A percentile compares a stretch with the other conserved stretches of the same genome.
Evolutionary conservation across 1,140 invertebrate species (phyloP).

Genomic region (Gonatopus flavifemur): DNA sequence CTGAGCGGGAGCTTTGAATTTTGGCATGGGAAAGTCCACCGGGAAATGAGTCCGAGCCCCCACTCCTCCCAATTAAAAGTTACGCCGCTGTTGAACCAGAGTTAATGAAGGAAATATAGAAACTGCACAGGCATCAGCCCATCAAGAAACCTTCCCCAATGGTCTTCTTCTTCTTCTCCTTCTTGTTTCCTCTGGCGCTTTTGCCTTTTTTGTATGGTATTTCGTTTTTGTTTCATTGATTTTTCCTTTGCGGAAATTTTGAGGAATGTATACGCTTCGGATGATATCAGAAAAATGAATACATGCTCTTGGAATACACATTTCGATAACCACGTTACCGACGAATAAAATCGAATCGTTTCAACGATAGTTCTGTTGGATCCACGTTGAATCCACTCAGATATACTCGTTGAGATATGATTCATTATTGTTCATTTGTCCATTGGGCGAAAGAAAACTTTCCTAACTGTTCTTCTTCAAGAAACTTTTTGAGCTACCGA

Average conservation of each 20-base stretch:
- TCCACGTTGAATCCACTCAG: background rate
- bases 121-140: constrained; percentile 37
- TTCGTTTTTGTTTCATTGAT: background rate
- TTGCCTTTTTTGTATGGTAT: constrained; percentile 1
- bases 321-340: constrained; percentile 4
- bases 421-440: too few relatives aligned
- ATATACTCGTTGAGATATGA: constrained; percentile 5
- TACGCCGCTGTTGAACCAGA: constrained; percentile 51
- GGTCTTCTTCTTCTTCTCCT: constrained; percentile 36
- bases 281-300: too few relatives aligned
- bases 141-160: constrained; percentile 24
- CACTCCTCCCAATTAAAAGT: constrained; percentile 57
- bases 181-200: constrained; percentile 24
- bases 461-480: constrained; percentile 16
- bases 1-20: constrained; percentile 31
- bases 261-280: too few relatives aligned
- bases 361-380: background rate
- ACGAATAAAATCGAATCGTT: constrained; percentile 14
- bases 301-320: too few relatives aligned
- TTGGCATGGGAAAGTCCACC: constrained; percentile 42
- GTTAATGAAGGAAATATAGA: constrained; percentile 55
- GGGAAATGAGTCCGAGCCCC: constrained; percentile 53
- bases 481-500: background rate
- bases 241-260: constrained; percentile 11
- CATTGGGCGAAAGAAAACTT: too few relatives aligned